Base-by-base conservation (phyloP, 2,888 invertebrate genomes). In the Melikaiella ostensackeni region DNA sequence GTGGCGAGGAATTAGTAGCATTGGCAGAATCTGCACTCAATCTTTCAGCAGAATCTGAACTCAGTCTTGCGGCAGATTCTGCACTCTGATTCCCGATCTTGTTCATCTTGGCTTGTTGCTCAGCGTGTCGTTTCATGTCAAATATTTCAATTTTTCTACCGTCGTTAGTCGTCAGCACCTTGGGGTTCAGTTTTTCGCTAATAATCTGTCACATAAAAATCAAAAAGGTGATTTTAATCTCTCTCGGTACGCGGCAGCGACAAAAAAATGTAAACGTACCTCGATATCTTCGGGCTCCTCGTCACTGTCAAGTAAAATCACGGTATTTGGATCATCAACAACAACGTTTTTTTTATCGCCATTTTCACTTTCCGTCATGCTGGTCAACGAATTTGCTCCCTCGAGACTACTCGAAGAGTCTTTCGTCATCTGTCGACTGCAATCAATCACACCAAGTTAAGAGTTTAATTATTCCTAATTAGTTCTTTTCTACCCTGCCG, bases 261-360 rank as follows among this genome's bases (percentile, higher is more conserved):
- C 50, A 50, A 70, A 70, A 70, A 70, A 30, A 50, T 27, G 16
- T 4, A 30, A 30, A 70, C 70, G 30, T 70, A 70, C 70, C 70
- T 66, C 13, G 76, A 74, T 46, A 70, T 79, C 80, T 75, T 80
- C 38, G 61, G 82, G 19, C 66, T 81, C 64, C 81, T 82, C 64
- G 76, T 70, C 61, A 77, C 61, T 38, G 82, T 66, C 74, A 59
- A 27, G 73, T 46, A 57, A 59, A 21, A 75, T 64, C 24, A 66
- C 74, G 19, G 74, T 66, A 24, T 27, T 38, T 50, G 74, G 8
- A 55, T 21, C 55, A 30, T 24, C 24, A 27, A 16, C 59, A 57
- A 13, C 57, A 38, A 13, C 2, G 24, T 63, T 64, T 73, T 73
- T 78, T 21, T 42, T n/a, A 79, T 24, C 16, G 24, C 61, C 62